Conservation (phyloP, 2,888 invertebrate species). For the Pristionchus exspectatus region DNA sequence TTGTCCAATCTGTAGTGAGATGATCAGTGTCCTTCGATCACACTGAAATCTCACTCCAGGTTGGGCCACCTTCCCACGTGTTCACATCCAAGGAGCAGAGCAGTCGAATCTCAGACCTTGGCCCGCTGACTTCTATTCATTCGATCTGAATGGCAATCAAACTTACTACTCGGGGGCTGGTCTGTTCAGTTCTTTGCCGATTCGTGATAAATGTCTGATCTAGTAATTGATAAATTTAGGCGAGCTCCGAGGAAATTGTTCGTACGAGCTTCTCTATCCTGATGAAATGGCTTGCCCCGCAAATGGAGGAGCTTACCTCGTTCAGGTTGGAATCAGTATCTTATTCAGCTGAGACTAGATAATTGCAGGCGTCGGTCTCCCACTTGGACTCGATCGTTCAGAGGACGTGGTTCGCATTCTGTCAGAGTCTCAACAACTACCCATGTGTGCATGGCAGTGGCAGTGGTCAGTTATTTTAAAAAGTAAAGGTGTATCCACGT, state of each 20-base stretch:
- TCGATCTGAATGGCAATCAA: slow-evolving; percentile 23
- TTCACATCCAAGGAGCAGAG: slow-evolving; percentile 31
- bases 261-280: slow-evolving; percentile 48
- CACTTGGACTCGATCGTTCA: not conserved
- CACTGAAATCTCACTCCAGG: not conserved
- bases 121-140: slow-evolving; percentile 24
- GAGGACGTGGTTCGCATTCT: slow-evolving; percentile 45
- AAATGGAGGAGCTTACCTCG: not conserved
- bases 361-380: not conserved
- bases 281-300: slow-evolving; percentile 33
- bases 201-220: too few species aligned
- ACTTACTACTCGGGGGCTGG: slow-evolving; percentile 42
- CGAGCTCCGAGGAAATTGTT: slow-evolving; percentile 46
- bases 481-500: too few species aligned
- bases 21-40: not conserved
- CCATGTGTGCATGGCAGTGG: not conserved
- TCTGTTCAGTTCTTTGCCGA: not conserved
- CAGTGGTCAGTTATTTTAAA: not conserved
- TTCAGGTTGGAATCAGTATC: not conserved
- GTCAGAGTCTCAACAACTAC: slow-evolving; percentile 11
- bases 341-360: not conserved
- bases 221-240: not conserved
- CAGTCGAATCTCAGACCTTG: slow-evolving; percentile 31
- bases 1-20: not conserved
- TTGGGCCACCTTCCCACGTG: not conserved